Evolutionary conservation across 2,113 vertebrate genomes (phyloP), one percentile per base, ranked within the genome.

Genomic region (Arenaria interpres): DNA sequence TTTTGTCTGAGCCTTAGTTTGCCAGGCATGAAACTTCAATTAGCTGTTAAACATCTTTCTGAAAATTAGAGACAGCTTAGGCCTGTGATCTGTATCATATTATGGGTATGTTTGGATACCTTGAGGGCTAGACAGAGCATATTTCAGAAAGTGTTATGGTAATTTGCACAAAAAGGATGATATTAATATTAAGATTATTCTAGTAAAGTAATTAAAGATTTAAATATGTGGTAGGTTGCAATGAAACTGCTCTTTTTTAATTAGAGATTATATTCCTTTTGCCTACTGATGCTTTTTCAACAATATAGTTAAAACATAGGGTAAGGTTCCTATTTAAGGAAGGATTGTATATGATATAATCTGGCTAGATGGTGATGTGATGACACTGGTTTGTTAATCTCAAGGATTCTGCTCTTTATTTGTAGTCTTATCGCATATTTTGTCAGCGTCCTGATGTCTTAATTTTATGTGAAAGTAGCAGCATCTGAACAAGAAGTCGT

Each of bases 1-100:
- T 87, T 83, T 86, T 32, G 72, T 89, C 82, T 94, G 39, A 93
- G 23, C 74, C 7, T 16, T 62, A 43, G 69, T 60, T 97, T 80
- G 67, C 63, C 41, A 78, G 85, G 35, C 89, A 21, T 51, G 81
- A 33, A 95, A 79, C 57, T 93, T 82, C 95, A 98, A 96, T 96
- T 96, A 97, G 92, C 67, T 98, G 93, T 97, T 98, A 98, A 96
- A 67, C 75, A 97, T 98, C 93, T 97, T 93, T 97, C 80, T 95
- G 94, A 90, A 98, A 96, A 98, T 97, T 97, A 97, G 82, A 95
- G 68, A 77, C 48, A 86, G 81, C 76, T 94, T 94, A 96, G 73
- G 67, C 57, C 81, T 53, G 43, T 93, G 86, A 98, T 98, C 82
- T 85, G 53, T 97, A 95, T 98, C 96, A 85, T 30, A 83, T 24